These are phyloP conservation scores for Zoanthus sansibaricus DNA, from an alignment of 92 coral and sea anemone species.

Conservation along the genomic window DNA sequence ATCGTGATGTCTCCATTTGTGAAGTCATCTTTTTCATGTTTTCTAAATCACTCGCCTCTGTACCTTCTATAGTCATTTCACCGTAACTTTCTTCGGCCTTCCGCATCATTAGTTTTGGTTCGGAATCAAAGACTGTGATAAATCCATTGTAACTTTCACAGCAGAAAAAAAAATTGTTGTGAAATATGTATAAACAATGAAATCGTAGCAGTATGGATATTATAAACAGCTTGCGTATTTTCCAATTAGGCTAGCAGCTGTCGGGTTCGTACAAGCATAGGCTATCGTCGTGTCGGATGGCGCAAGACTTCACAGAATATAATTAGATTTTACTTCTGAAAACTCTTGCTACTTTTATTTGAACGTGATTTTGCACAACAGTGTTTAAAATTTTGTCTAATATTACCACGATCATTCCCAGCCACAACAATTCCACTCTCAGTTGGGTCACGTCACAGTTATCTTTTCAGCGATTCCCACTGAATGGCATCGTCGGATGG, in stretches of 20 bases:
- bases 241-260: background rate
- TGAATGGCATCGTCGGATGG: slow-evolving; percentile 8
- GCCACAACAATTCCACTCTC: background rate
- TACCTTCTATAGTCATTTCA: background rate
- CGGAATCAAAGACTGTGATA: background rate
- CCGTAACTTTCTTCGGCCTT: background rate
- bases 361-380: slow-evolving; percentile 2
- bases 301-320: background rate
- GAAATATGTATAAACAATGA: background rate
- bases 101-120: background rate
- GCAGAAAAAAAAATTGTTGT: slow-evolving; percentile 7
- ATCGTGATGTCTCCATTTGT: no score
- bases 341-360: slow-evolving; percentile 10
- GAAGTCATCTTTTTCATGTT: no score
- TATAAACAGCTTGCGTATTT: background rate
- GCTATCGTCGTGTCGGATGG: background rate
- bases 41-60: no score
- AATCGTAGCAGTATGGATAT: background rate
- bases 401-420: background rate
- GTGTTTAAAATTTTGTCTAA: slow-evolving; percentile 1
- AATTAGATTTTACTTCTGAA: slow-evolving; percentile 9
- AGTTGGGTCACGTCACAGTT: background rate
- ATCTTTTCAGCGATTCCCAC: slow-evolving; percentile 1
- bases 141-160: slow-evolving; percentile 15
- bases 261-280: no score